Conservation (phyloP, 1,140 invertebrate species). For the Heliconius himera region DNA sequence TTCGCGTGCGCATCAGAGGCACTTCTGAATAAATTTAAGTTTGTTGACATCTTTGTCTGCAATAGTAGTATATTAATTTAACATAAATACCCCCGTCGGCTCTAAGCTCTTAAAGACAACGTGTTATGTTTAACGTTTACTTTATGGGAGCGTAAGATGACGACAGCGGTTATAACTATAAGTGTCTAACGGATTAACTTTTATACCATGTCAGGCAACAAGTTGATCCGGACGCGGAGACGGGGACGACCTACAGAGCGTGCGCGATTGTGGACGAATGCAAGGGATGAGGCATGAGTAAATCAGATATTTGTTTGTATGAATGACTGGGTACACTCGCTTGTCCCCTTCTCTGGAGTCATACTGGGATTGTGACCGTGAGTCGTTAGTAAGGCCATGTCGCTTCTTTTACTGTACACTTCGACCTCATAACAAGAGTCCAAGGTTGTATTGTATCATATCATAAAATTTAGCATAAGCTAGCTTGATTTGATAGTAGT, state of each 20-base stretch:
- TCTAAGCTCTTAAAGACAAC: slow-evolving; percentile 60
- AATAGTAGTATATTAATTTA: slow-evolving; percentile 77
- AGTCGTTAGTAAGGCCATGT: slow-evolving; percentile 76
- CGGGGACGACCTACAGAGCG: slow-evolving; percentile 78
- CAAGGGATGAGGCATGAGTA: slow-evolving; percentile 48
- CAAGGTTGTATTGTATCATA: slow-evolving; percentile 77
- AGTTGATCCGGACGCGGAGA: slow-evolving; percentile 66
- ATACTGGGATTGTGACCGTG: slow-evolving; percentile 71
- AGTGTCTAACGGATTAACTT: slow-evolving; percentile 59
- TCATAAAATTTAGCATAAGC: slow-evolving; percentile 65
- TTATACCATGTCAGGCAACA: slow-evolving; percentile 58
- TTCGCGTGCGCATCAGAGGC: slow-evolving; percentile 87
- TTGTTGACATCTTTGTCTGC: slow-evolving; percentile 71
- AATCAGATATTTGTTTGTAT: slow-evolving; percentile 50
- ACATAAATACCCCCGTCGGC: slow-evolving; percentile 74
- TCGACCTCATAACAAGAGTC: slow-evolving; percentile 57
- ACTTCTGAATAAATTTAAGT: slow-evolving; percentile 85
- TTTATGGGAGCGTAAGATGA: slow-evolving; percentile 60
- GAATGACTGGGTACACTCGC: slow-evolving; percentile 65
- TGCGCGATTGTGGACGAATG: slow-evolving; percentile 71
- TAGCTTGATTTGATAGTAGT: slow-evolving; percentile 73
- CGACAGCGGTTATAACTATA: slow-evolving; percentile 74
- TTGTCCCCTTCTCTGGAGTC: slow-evolving; percentile 79
- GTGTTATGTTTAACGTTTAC: slow-evolving; percentile 46
- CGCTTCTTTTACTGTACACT: slow-evolving; percentile 76